Evolutionary conservation across 2,797 vertebrate species (phyloP).

Genomic region (Orestias chungarensis): DNA sequence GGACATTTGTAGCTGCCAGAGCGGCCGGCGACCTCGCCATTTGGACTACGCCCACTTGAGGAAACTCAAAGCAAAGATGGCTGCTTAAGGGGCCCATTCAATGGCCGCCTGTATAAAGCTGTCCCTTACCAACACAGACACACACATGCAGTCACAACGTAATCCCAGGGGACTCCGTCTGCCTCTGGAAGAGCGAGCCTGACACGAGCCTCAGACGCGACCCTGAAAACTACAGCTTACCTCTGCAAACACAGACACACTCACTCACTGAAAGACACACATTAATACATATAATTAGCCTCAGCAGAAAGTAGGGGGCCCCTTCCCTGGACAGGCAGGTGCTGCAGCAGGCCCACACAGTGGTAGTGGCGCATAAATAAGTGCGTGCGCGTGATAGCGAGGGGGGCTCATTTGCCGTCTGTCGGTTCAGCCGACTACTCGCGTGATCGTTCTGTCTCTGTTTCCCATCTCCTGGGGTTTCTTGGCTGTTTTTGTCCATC

Average conservation of each 20-base stretch:
- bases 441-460: slow-evolving; percentile 49
- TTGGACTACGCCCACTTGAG: slow-evolving; percentile 69
- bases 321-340: slow-evolving; percentile 74
- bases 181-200: slow-evolving; percentile 71
- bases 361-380: slow-evolving; percentile 25
- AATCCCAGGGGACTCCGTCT: slow-evolving; percentile 74
- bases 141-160: slow-evolving; percentile 38
- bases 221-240: slow-evolving; percentile 57
- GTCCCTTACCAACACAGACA: slow-evolving; percentile 50
- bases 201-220: slow-evolving; percentile 72
- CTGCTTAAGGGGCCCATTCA: slow-evolving; percentile 68
- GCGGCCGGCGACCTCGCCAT: slow-evolving; percentile 56
- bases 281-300: slow-evolving; percentile 32
- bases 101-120: slow-evolving; percentile 67
- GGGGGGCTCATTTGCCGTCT: slow-evolving; percentile 67
- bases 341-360: slow-evolving; percentile 55
- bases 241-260: slow-evolving; percentile 24
- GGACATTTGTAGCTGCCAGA: slow-evolving; percentile 63
- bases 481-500: slow-evolving; percentile 19
- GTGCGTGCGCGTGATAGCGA: slow-evolving; percentile 32
- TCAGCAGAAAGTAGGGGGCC: slow-evolving; percentile 48
- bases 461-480: slow-evolving; percentile 59
- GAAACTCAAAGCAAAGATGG: slow-evolving; percentile 74
- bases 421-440: slow-evolving; percentile 68
- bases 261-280: slow-evolving; percentile 21